These are phyloP conservation scores for Drosophila borborema DNA, from an alignment of 2,888 invertebrate species.

Conservation along the genomic window DNA sequence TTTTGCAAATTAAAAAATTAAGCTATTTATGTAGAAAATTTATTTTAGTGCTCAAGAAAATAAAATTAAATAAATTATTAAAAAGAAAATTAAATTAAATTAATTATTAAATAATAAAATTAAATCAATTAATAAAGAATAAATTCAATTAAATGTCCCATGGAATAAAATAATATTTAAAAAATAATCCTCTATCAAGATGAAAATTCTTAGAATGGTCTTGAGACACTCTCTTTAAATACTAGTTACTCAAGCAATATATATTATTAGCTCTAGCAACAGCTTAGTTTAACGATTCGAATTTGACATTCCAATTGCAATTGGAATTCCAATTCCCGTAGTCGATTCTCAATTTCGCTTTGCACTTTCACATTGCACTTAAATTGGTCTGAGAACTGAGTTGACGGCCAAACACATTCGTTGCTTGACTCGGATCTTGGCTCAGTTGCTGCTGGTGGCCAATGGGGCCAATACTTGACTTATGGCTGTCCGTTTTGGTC, in stretches of 20 bases:
- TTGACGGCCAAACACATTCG: constrained; percentile 15
- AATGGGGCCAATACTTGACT: constrained; percentile 63
- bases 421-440: constrained; percentile 3
- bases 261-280: background rate
- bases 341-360: background rate
- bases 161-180: too few species aligned
- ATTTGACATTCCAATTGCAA: background rate
- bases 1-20: too few species aligned
- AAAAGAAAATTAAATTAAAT: too few species aligned
- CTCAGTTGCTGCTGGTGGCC: background rate
- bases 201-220: background rate
- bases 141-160: too few species aligned
- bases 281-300: background rate
- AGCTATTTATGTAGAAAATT: too few species aligned
- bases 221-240: background rate
- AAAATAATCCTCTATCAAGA: too few species aligned
- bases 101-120: too few species aligned
- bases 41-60: too few species aligned
- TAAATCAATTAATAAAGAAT: too few species aligned
- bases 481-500: constrained; percentile 65
- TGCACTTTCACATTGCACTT: constrained; percentile 16
- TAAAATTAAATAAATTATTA: too few species aligned
- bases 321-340: constrained; percentile 2
- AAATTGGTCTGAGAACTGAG: constrained; percentile 11
- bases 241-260: background rate